Evolutionary conservation across 2,888 invertebrate species (phyloP).

Genomic region (Lepetodrilus schrolli): DNA sequence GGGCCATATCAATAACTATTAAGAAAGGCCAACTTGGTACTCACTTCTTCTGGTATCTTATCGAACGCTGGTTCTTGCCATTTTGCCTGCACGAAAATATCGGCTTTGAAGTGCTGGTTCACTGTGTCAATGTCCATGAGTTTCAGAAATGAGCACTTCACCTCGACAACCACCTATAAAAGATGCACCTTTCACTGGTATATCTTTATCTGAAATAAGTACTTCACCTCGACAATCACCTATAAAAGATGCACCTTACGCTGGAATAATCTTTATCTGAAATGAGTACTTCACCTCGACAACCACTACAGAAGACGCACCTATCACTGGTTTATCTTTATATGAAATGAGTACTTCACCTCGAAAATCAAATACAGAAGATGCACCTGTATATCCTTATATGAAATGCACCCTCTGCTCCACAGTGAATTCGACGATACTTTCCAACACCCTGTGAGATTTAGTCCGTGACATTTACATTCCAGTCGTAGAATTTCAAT

Average conservation of each 20-base stretch:
- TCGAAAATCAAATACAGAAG: conserved; percentile 45
- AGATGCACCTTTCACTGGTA: neutral
- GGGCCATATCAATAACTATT: no score
- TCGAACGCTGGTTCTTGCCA: conserved; percentile 60
- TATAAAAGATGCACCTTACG: neutral
- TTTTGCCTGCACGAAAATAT: conserved; percentile 61
- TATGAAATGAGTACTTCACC: conserved; percentile 62
- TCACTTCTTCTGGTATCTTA: no score
- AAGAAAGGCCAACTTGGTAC: no score
- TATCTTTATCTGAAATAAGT: conserved; percentile 53
- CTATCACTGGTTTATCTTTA: neutral
- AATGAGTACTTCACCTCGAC: conserved; percentile 65
- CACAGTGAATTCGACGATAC: no score
- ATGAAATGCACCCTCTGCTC: no score
- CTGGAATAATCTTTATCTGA: conserved; percentile 35
- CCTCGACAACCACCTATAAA: conserved; percentile 48
- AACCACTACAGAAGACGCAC: neutral
- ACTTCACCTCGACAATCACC: conserved; percentile 56
- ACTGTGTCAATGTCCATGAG: conserved; percentile 64
- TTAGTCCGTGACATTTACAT: no score
- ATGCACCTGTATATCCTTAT: neutral
- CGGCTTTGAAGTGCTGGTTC: conserved; percentile 62
- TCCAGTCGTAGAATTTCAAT: no score
- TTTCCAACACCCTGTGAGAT: no score
- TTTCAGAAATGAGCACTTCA: conserved; percentile 62